Evolutionary conservation across 1,140 invertebrate genomes (phyloP).

Genomic region (Drosophila tsacasi): DNA sequence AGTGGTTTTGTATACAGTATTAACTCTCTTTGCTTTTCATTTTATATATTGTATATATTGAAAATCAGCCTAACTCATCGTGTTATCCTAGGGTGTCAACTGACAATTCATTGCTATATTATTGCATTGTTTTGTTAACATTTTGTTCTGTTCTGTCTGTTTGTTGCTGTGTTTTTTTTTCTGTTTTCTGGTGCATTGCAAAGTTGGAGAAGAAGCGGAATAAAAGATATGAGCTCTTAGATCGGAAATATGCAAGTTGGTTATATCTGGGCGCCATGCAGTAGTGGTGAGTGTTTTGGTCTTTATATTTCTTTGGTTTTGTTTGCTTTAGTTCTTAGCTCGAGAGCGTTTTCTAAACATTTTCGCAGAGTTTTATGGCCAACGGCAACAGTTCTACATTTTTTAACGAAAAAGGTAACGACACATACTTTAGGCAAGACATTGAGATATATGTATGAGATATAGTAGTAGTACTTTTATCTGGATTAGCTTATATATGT

Average conservation of each 20-base stretch:
- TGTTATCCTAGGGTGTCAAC: slow-evolving; percentile 45
- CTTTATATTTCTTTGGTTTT: slow-evolving; percentile 17
- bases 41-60: slow-evolving; percentile 22
- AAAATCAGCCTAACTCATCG: slow-evolving; percentile 54
- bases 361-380: slow-evolving; percentile 40
- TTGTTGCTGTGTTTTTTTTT: slow-evolving; percentile 27
- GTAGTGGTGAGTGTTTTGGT: slow-evolving; percentile 51
- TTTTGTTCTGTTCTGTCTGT: slow-evolving; percentile 37
- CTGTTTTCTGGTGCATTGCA: slow-evolving; percentile 40
- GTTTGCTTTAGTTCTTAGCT: slow-evolving; percentile 26
- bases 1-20: slow-evolving; percentile 5
- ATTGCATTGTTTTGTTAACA: slow-evolving; percentile 41
- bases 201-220: slow-evolving; percentile 45
- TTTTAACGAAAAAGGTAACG: slow-evolving; percentile 64
- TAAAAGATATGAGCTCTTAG: slow-evolving; percentile 43
- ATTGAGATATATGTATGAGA: slow-evolving; percentile 60
- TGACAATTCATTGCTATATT: slow-evolving; percentile 52
- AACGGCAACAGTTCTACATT: slow-evolving; percentile 62
- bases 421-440: slow-evolving; percentile 69
- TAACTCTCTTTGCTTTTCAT: neutral
- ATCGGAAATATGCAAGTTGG: slow-evolving; percentile 30
- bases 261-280: slow-evolving; percentile 61
- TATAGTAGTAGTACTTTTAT: slow-evolving; percentile 59
- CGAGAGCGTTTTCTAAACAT: slow-evolving; percentile 40
- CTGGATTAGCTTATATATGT: slow-evolving; percentile 43